Conservation (phyloP, 1,140 invertebrate species). For the Dryas iulia region DNA sequence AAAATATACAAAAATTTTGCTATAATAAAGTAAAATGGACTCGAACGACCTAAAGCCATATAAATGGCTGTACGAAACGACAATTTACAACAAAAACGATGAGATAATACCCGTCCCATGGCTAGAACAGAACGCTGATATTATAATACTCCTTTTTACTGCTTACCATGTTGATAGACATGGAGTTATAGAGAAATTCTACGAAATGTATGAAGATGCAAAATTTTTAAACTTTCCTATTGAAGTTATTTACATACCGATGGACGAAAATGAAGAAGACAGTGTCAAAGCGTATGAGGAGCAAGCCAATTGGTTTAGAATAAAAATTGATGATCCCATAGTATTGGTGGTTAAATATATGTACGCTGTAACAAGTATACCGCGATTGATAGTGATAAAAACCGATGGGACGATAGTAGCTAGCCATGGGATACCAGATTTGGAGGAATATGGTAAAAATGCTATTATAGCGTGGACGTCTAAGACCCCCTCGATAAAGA, state of each 20-base stretch:
- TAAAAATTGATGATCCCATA: conserved; percentile 54
- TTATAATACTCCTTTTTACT: conserved; percentile 55
- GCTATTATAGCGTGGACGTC: conserved; percentile 62
- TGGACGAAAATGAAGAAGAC: conserved; percentile 54
- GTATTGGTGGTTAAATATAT: conserved; percentile 51
- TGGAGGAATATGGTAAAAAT: conserved; percentile 61
- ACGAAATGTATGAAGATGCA: conserved; percentile 58
- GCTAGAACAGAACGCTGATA: conserved; percentile 53
- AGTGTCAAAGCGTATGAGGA: conserved; percentile 42
- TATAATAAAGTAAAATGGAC: conserved; percentile 21
- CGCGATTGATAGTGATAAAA: conserved; percentile 51
- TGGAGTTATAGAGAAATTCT: conserved; percentile 56
- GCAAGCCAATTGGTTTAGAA: conserved; percentile 71
- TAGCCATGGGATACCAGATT: conserved; percentile 50
- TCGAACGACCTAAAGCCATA: conserved; percentile 37
- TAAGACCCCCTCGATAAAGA: conserved; percentile 19
- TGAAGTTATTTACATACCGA: conserved; percentile 66
- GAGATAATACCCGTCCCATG: conserved; percentile 42
- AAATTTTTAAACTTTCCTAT: conserved; percentile 60
- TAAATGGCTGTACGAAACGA: conserved; percentile 54
- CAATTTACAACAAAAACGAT: conserved; percentile 55
- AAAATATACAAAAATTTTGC: not conserved
- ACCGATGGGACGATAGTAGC: conserved; percentile 51
- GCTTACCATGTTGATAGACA: conserved; percentile 53
- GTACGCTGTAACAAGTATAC: conserved; percentile 55